A percentile compares a stretch with the other conserved stretches of the same genome.
These are phyloP conservation scores for Ophiothrix spiculata DNA, from an alignment of 35 echinoderm and acorn worm species.

Conservation along the genomic window DNA sequence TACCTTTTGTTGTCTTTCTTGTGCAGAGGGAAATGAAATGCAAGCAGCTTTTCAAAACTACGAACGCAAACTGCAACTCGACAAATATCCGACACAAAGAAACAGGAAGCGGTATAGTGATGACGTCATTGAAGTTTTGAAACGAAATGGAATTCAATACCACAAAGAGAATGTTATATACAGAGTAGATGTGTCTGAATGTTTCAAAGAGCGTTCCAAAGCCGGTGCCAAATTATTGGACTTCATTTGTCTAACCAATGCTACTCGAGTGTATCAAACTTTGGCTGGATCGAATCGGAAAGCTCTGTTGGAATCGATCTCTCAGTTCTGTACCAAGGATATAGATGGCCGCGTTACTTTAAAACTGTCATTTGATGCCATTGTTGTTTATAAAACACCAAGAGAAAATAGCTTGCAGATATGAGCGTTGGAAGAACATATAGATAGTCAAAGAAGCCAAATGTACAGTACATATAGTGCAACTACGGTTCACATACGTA, in stretches of 20 bases:
- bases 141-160: constrained; percentile 49
- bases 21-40: constrained; percentile 73
- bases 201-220: constrained; percentile 55
- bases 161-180: constrained; percentile 69
- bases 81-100: constrained; percentile 36
- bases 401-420: neutral
- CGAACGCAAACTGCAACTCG: constrained; percentile 45
- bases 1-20: too few relatives aligned
- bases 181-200: constrained; percentile 69
- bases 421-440: too few relatives aligned
- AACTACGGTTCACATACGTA: too few relatives aligned
- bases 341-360: constrained; percentile 57
- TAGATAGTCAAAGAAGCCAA: too few relatives aligned
- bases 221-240: constrained; percentile 67
- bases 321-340: constrained; percentile 49
- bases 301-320: constrained; percentile 56
- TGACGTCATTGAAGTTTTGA: constrained; percentile 67
- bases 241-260: constrained; percentile 92
- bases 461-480: too few relatives aligned
- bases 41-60: constrained; percentile 64
- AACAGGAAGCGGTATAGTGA: constrained; percentile 84
- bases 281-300: constrained; percentile 54
- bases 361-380: constrained; percentile 71
- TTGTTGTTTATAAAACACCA: constrained; percentile 42
- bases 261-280: constrained; percentile 66